These are phyloP conservation scores for Chrysodeixis includens DNA, from an alignment of 2,888 invertebrate species.

Conservation along the genomic window DNA sequence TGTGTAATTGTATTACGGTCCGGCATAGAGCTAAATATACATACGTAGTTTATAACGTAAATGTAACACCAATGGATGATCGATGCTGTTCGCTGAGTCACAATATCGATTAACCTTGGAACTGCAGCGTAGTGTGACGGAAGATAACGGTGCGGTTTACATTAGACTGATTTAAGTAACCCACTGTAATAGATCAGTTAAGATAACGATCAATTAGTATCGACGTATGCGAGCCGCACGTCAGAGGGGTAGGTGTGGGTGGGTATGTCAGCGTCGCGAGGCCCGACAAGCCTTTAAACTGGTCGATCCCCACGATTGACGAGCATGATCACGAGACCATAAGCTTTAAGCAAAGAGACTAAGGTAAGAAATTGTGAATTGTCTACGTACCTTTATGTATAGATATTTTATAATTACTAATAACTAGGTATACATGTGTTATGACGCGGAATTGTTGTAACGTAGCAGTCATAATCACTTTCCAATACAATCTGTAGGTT, in stretches of 20 bases:
- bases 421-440: conserved; percentile 49
- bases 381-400: conserved; percentile 70
- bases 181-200: not conserved
- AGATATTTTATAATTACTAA: conserved; percentile 58
- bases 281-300: conserved; percentile 71
- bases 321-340: conserved; percentile 65
- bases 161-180: conserved; percentile 27
- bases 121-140: conserved; percentile 19
- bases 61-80: conserved; percentile 14
- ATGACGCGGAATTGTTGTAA: conserved; percentile 39
- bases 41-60: conserved; percentile 16
- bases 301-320: conserved; percentile 64
- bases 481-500: conserved; percentile 41
- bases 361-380: conserved; percentile 69
- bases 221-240: not conserved
- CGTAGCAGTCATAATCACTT: conserved; percentile 47
- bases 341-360: conserved; percentile 81
- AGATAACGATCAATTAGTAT: conserved; percentile 17
- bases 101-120: conserved; percentile 31
- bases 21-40: conserved; percentile 21
- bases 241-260: conserved; percentile 29
- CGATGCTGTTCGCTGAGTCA: conserved; percentile 8
- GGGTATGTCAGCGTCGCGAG: conserved; percentile 47
- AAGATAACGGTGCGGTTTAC: conserved; percentile 24
- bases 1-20: conserved; percentile 25